phyloP scores from a whole-genome alignment of 2,797 vertebrate species.

The Semotilus atromaculatus region DNA sequence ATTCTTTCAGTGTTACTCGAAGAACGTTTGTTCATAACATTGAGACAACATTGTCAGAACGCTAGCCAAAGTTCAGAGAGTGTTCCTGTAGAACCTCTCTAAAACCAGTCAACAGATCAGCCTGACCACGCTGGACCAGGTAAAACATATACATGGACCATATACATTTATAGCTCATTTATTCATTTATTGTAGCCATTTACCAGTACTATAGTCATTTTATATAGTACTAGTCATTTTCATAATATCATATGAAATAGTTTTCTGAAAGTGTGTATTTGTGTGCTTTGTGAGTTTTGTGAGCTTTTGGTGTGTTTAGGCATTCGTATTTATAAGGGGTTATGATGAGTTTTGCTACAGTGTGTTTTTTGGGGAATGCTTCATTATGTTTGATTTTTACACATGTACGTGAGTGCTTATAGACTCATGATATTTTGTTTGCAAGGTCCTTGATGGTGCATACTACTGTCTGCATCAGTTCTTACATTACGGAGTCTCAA shows the following conservation, averaged over 20 bases:
- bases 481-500: not conserved
- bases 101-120: too few species aligned
- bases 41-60: too few species aligned
- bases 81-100: too few species aligned
- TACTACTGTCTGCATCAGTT: not conserved
- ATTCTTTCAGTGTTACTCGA: not conserved
- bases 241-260: too few species aligned
- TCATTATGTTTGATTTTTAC: not conserved
- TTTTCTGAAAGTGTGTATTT: not conserved
- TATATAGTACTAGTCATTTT: not conserved
- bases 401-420: not conserved
- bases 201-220: not conserved
- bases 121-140: too few species aligned
- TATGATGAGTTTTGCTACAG: not conserved
- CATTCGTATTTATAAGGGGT: not conserved
- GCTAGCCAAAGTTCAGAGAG: too few species aligned
- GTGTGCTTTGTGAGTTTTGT: not conserved
- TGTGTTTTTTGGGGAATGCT: not conserved
- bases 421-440: not conserved
- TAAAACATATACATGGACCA: too few species aligned
- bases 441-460: not conserved
- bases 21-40: too few species aligned
- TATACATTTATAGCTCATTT: too few species aligned
- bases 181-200: too few species aligned
- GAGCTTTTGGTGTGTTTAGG: not conserved